phyloP scores from a whole-genome alignment of 2,888 invertebrate genomes.

The Scelioninae gen. 1 region DNA sequence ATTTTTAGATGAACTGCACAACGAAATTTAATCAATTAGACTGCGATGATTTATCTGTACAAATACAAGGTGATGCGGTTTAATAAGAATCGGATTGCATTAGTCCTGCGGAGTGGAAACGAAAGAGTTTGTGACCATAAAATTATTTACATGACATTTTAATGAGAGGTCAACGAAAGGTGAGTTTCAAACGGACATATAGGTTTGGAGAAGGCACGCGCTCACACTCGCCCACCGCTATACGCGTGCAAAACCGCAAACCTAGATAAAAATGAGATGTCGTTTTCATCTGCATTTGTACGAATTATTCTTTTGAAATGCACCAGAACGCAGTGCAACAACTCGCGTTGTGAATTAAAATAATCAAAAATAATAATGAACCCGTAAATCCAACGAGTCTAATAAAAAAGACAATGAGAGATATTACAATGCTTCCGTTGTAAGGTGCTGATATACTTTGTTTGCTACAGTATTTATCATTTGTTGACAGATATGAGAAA shows the following conservation, averaged over 20 bases:
- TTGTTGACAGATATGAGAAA: neutral
- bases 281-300: constrained; percentile 36
- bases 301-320: constrained; percentile 39
- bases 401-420: constrained; percentile 25
- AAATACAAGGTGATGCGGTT: constrained; percentile 28
- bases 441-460: constrained; percentile 11
- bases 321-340: constrained; percentile 17
- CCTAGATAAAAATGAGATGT: constrained; percentile 31
- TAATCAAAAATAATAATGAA: constrained; percentile 44
- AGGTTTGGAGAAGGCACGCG: constrained; percentile 29
- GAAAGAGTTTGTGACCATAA: constrained; percentile 65
- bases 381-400: constrained; percentile 26
- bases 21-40: constrained; percentile 43
- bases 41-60: constrained; percentile 26
- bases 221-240: neutral
- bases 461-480: neutral
- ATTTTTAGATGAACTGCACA: constrained; percentile 29
- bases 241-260: constrained; percentile 22
- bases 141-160: constrained; percentile 72
- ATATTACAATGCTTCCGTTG: constrained; percentile 29
- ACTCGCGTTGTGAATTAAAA: constrained; percentile 30
- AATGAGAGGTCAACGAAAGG: constrained; percentile 65
- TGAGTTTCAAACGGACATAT: constrained; percentile 29
- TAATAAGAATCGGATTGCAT: constrained; percentile 43
- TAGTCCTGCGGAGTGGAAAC: constrained; percentile 20